phyloP scores from a whole-genome alignment of 2,797 vertebrate genomes.

The Artibeus jamaicensis region DNA sequence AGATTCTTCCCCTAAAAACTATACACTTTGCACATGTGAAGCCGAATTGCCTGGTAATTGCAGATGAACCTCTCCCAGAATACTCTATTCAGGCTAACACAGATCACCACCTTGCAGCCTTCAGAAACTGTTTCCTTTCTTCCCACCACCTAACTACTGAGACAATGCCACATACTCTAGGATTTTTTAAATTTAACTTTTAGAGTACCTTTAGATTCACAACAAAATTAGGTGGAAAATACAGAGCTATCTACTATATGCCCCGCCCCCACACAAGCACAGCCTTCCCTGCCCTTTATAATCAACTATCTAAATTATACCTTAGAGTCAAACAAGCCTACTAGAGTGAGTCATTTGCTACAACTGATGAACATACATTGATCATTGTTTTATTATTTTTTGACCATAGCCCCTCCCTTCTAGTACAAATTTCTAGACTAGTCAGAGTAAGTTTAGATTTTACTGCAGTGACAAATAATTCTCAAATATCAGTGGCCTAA shows the following conservation, averaged over 20 bases:
- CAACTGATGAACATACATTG: background rate
- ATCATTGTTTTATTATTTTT: background rate
- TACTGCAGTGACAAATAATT: background rate
- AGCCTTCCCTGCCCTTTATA: background rate
- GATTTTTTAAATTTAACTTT: background rate
- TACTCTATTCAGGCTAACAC: background rate
- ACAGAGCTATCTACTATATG: background rate
- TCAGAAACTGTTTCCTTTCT: background rate
- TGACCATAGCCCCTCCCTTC: background rate
- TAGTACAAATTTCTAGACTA: background rate
- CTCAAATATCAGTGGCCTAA: background rate
- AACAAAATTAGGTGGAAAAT: background rate
- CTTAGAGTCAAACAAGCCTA: no score
- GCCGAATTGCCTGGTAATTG: background rate
- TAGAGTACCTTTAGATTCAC: background rate
- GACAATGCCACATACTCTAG: no score
- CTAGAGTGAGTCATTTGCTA: background rate
- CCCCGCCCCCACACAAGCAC: background rate
- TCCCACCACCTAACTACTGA: background rate
- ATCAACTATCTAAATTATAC: background rate
- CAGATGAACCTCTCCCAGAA: no score
- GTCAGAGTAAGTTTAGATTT: background rate
- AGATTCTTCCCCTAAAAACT: background rate
- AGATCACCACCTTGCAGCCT: rapidly evolving
- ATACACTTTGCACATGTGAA: rapidly evolving